A percentile compares a stretch with the other conserved stretches of the same genome.
Conservation (phyloP, 2,113 vertebrate genomes). For the Bufo bufo region DNA sequence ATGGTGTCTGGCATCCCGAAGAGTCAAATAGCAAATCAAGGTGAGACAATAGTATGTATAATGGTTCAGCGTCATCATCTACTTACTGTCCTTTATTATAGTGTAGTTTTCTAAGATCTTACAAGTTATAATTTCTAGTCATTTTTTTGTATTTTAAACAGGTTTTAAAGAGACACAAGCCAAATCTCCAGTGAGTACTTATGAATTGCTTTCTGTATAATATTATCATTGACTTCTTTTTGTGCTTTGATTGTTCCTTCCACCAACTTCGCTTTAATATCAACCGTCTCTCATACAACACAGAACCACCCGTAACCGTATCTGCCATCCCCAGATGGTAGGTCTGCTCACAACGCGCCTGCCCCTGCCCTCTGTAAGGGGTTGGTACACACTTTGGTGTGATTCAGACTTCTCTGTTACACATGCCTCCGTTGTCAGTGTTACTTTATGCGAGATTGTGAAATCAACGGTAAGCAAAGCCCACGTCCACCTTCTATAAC, state of each 20-base stretch:
- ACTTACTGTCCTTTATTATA: background rate
- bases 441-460: slow-evolving; percentile 5
- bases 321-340: background rate
- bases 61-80: background rate
- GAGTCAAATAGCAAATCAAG: no score
- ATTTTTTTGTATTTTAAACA: background rate
- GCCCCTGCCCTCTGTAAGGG: background rate
- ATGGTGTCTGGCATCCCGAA: no score
- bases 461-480: background rate
- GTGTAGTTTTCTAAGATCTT: background rate
- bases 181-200: slow-evolving; percentile 47
- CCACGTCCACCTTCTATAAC: background rate
- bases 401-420: background rate
- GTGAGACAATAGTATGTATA: background rate
- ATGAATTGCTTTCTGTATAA: background rate
- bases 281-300: background rate
- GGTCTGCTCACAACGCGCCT: background rate
- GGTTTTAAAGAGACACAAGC: slow-evolving; percentile 42
- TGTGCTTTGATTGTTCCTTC: background rate
- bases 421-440: background rate
- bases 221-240: background rate
- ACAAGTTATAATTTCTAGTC: background rate
- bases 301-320: background rate
- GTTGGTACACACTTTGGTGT: background rate
- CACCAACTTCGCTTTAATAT: background rate